These are phyloP conservation scores for Rousettus leschenaultii DNA, from an alignment of 2,113 vertebrate species.

Conservation along the genomic window DNA sequence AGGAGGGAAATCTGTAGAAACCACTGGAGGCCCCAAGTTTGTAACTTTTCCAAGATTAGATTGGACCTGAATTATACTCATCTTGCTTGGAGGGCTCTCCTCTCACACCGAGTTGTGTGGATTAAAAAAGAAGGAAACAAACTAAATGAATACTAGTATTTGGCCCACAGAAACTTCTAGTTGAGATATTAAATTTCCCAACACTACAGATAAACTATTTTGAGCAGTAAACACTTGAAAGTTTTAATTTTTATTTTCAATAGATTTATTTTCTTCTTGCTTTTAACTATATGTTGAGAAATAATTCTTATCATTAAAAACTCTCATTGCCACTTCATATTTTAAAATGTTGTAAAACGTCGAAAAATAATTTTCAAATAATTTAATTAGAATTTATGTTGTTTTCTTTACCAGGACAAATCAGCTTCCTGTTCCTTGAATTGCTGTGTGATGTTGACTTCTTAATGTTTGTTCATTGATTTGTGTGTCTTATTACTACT, in stretches of 20 bases:
- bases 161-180: not conserved
- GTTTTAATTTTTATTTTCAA: not conserved
- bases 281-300: not conserved
- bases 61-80: not conserved
- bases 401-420: not conserved
- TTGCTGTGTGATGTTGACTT: not conserved
- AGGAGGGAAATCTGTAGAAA: not conserved
- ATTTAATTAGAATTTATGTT: not conserved
- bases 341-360: not conserved
- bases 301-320: not conserved
- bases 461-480: not conserved
- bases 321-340: not conserved
- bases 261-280: not conserved
- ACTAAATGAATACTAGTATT: not conserved
- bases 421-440: not conserved
- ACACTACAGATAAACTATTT: not conserved
- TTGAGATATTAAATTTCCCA: not conserved
- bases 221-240: not conserved
- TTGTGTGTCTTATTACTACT: not conserved
- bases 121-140: not conserved
- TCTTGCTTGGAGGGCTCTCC: not conserved
- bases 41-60: slow-evolving; percentile 20
- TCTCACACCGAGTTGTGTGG: not conserved
- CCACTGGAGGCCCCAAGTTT: not conserved
- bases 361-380: slow-evolving; percentile 1